Evolutionary conservation across 2,888 invertebrate species (phyloP).

Genomic region (Synergus itoensis): DNA sequence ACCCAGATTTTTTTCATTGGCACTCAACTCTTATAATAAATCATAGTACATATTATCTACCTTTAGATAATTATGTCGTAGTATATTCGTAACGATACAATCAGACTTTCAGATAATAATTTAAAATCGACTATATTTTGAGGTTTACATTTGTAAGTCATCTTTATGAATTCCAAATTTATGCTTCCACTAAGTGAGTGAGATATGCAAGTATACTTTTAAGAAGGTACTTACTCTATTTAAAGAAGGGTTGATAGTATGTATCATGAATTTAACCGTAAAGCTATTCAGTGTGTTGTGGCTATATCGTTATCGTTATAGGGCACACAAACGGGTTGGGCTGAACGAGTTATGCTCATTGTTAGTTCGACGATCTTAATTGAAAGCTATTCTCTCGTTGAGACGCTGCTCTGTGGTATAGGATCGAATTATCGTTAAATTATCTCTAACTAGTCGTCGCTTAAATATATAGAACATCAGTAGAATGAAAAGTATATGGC

Average conservation of each 20-base stretch:
- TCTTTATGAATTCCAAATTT: no score
- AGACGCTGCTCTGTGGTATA: conserved; percentile 32
- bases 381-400: conserved; percentile 40
- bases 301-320: neutral
- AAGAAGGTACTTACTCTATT: neutral
- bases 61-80: neutral
- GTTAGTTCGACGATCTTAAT: conserved; percentile 45
- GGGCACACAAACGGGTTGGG: neutral
- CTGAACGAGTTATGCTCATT: conserved; percentile 46
- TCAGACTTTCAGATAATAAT: neutral
- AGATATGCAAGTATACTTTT: neutral
- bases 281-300: neutral
- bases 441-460: conserved; percentile 41
- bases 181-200: no score
- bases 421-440: conserved; percentile 53
- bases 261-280: neutral
- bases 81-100: neutral
- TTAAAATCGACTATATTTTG: neutral
- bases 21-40: neutral
- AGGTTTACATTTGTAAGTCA: no score
- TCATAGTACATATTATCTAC: neutral
- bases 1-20: conserved; percentile 12
- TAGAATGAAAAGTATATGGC: neutral
- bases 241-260: conserved; percentile 20
- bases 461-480: neutral